Percentiles rank a stretch among this genome's conserved stretches.
Evolutionary conservation across 2,797 vertebrate genomes (phyloP).

Genomic region (Bothrops alternatus): DNA sequence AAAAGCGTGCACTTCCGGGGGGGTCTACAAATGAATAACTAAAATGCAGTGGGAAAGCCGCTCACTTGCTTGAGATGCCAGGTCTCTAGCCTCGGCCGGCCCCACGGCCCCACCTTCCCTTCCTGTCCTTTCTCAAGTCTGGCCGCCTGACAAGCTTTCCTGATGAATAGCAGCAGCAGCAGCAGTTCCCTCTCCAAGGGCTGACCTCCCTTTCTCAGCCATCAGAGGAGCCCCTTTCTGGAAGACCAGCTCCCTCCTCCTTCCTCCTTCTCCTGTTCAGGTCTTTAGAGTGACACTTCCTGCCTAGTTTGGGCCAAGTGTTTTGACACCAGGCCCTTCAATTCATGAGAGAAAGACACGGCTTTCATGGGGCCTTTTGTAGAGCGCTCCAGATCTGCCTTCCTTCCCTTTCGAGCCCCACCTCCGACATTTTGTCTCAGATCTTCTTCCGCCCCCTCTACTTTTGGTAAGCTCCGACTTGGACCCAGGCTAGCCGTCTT

Average conservation of each 20-base stretch:
- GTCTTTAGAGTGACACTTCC: neutral
- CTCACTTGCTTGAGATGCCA: constrained; percentile 17
- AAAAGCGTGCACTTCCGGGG: neutral
- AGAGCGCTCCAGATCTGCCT: neutral
- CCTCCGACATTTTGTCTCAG: neutral
- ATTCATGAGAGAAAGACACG: neutral
- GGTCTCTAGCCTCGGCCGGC: constrained; percentile 13
- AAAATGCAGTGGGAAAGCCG: neutral
- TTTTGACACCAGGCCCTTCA: neutral
- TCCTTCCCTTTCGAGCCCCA: neutral
- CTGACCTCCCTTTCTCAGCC: constrained; percentile 9
- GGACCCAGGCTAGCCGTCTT: neutral
- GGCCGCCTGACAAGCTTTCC: neutral
- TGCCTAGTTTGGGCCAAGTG: neutral
- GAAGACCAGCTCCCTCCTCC: neutral
- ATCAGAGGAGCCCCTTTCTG: neutral
- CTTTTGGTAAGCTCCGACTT: neutral
- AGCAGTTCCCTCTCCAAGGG: constrained; percentile 8
- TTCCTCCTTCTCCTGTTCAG: neutral
- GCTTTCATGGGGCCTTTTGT: neutral
- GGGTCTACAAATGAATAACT: neutral
- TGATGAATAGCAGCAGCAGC: constrained; percentile 23
- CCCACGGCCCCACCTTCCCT: neutral
- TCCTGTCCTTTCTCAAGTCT: neutral
- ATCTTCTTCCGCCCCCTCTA: neutral